Percentiles rank a stretch among this genome's conserved stretches.
These are phyloP conservation scores for Thryonomys swinderianus DNA, from an alignment of 2,113 vertebrate species.

Conservation along the genomic window DNA sequence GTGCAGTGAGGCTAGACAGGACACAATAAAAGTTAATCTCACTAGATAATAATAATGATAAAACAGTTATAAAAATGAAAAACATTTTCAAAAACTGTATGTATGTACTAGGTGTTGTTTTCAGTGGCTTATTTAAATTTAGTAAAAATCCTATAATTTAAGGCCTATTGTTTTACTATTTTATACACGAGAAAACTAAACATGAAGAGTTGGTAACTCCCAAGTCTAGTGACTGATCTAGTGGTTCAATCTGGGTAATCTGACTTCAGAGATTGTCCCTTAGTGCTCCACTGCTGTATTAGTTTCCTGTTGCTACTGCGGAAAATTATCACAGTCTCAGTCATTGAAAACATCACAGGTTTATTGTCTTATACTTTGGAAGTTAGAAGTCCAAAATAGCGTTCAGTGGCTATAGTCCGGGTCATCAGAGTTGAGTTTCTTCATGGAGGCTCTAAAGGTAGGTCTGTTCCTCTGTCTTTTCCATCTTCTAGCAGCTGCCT, in stretches of 20 bases:
- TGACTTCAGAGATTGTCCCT: not conserved
- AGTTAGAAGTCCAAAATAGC: not conserved
- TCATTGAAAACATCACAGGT: not conserved
- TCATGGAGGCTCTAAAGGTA: not conserved
- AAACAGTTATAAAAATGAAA: not conserved
- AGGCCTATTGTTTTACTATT: not conserved
- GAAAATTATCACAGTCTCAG: not conserved
- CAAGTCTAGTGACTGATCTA: not conserved
- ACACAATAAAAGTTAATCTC: not conserved
- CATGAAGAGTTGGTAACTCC: not conserved
- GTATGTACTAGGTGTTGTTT: not conserved
- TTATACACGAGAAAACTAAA: not conserved
- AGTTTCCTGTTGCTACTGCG: not conserved
- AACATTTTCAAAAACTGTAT: not conserved
- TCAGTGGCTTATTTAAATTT: constrained; percentile 16
- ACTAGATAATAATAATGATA: not conserved
- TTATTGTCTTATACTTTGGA: not conserved
- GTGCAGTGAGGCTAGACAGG: not conserved
- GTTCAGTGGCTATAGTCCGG: not conserved
- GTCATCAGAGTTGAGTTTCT: not conserved
- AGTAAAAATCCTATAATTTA: not conserved
- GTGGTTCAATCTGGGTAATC: not conserved
- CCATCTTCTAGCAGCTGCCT: not conserved
- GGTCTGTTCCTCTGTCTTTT: not conserved
- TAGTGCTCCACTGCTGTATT: not conserved